Evolutionary conservation across 2,888 invertebrate genomes (phyloP), one percentile per base, ranked within the genome.

Genomic region (Mesorhabditis spiculigera): DNA sequence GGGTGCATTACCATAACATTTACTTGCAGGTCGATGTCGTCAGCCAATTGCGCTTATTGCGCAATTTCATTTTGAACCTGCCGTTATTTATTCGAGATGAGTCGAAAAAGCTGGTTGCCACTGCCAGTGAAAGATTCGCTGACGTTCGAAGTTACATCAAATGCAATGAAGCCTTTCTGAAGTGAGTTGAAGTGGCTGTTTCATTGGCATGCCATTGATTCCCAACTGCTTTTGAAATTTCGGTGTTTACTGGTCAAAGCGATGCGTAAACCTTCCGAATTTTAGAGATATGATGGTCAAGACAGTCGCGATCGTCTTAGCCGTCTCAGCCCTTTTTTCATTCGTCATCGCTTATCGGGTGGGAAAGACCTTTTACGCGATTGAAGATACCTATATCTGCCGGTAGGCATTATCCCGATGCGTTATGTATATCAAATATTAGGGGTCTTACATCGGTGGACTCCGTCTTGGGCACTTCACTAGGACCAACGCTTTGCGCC

Each of bases 311-410:
- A n/a, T 50, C 10, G 10, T 50, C 10, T 50, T 50, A 50, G 58
- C n/a, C 8, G n/a, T 50, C 58, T 50, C 58, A n/a, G 58, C 58
- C 8, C 58, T 50, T 50, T 50, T 50, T n/a, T 50, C 58, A 50
- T 50, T 50, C n/a, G 1, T 50, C n/a, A n/a, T 50, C 58, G 58
- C 58, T n/a, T 50, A 50, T 50, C 58, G 58, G n/a, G 58, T 50
- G n/a, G 58, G 58, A 2, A 50, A 50, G n/a, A 50, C 58, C n/a
- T 50, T 50, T n/a, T 50, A 50, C n/a, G 58, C 58, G 58, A 50
- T 50, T 50, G 58, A 50, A n/a, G 58, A 50, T n/a, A 50, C 58
- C 10, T 50, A 50, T 50, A 13, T 50, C n/a, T 50, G 58, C 58
- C 58, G 58, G 58, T 50, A 50, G 58, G n/a, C n/a, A 50, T 50